phyloP scores from a whole-genome alignment of 2,113 vertebrate genomes.

The Todiramphus chloris region DNA sequence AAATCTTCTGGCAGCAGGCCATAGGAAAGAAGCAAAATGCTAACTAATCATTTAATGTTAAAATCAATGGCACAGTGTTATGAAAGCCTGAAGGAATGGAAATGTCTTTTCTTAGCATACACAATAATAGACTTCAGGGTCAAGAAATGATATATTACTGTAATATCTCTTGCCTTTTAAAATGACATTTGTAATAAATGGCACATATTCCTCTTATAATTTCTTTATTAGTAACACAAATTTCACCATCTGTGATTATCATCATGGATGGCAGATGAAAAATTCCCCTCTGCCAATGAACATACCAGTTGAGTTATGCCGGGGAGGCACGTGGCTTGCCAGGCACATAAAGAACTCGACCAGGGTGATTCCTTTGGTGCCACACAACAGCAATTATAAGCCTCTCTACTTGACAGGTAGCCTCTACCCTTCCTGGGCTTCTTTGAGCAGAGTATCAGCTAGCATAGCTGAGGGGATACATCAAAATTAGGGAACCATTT shows the following conservation, averaged over 20 bases:
- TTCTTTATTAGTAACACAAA: conserved; percentile 50
- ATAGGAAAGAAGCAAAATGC: conserved; percentile 45
- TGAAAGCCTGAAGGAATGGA: conserved; percentile 47
- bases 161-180: conserved; percentile 49
- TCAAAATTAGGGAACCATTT: conserved; percentile 22
- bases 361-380: background rate
- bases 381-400: background rate
- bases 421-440: background rate
- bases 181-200: conserved; percentile 34
- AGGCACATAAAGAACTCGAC: background rate
- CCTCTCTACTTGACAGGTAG: background rate
- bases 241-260: conserved; percentile 48
- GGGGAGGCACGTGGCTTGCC: background rate
- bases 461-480: background rate
- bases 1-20: conserved; percentile 41
- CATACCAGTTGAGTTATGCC: background rate
- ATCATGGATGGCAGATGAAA: background rate
- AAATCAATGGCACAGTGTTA: conserved; percentile 62
- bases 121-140: conserved; percentile 3
- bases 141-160: conserved; percentile 26
- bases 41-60: conserved; percentile 69
- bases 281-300: background rate
- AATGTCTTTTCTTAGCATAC: conserved; percentile 41
- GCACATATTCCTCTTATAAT: conserved; percentile 19
- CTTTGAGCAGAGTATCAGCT: background rate